Evolutionary conservation across 2,797 vertebrate species (phyloP).

Genomic region (Pangasius djambal): DNA sequence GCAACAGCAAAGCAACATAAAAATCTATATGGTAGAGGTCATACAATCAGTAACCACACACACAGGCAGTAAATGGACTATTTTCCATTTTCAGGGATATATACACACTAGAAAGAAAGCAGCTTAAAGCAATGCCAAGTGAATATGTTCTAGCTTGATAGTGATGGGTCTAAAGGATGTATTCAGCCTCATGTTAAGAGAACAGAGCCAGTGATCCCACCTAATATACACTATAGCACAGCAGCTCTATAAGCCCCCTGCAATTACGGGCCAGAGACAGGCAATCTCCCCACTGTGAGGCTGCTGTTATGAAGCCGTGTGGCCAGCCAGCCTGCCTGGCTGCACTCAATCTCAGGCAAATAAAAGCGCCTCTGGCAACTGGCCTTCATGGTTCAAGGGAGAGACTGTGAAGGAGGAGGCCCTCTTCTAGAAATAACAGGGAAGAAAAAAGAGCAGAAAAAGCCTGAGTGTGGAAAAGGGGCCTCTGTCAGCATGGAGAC

Average conservation of each 20-base stretch:
- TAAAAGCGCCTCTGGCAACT: conserved; percentile 52
- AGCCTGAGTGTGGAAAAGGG: conserved; percentile 25
- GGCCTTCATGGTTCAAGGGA: conserved; percentile 50
- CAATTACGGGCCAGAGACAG: conserved; percentile 61
- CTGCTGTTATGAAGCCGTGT: conserved; percentile 48
- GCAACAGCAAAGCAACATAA: conserved; percentile 4
- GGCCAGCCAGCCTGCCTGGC: conserved; percentile 48
- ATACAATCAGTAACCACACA: conserved; percentile 1
- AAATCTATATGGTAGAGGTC: conserved; percentile 36
- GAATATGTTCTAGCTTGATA: conserved; percentile 42
- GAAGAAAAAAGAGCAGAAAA: conserved; percentile 42
- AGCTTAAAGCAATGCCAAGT: conserved; percentile 25
- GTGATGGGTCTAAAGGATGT: conserved; percentile 56
- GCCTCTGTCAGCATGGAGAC: conserved; percentile 46
- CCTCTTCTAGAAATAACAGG: conserved; percentile 43
- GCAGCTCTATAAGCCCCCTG: conserved; percentile 45
- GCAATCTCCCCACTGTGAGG: conserved; percentile 52
- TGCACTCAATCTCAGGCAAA: conserved; percentile 82
- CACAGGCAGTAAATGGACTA: neutral
- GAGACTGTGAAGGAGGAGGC: conserved; percentile 42
- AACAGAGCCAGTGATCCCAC: conserved; percentile 25
- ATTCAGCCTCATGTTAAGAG: conserved; percentile 48
- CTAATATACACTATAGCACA: conserved; percentile 31
- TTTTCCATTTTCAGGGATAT: neutral
- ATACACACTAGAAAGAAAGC: conserved; percentile 4